These are phyloP conservation scores for Elanus axillaris DNA, from an alignment of 2,113 vertebrate genomes.

Conservation along the genomic window DNA sequence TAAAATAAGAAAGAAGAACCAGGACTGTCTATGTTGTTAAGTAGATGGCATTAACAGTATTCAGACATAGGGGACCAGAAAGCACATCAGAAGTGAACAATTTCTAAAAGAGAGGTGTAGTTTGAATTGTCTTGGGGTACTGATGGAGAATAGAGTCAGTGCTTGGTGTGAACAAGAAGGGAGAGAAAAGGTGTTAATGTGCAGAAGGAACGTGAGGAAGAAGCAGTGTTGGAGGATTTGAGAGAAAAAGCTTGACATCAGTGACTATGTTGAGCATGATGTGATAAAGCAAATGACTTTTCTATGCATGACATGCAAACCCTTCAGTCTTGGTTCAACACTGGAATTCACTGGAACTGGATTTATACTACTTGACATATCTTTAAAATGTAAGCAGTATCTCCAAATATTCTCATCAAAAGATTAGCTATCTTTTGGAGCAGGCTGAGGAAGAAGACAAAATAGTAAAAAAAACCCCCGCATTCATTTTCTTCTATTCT, in stretches of 20 bases:
- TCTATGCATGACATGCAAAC: background rate
- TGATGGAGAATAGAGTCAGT: background rate
- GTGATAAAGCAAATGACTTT: background rate
- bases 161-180: background rate
- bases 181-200: background rate
- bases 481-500: background rate
- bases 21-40: background rate
- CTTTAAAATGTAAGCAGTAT: background rate
- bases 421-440: background rate
- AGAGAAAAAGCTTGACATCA: background rate
- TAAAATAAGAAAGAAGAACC: background rate
- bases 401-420: background rate
- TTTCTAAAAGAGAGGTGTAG: background rate
- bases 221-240: background rate
- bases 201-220: background rate
- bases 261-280: background rate
- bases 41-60: background rate
- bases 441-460: background rate
- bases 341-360: background rate
- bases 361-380: background rate
- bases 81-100: background rate
- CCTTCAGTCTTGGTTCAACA: background rate
- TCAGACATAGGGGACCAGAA: background rate
- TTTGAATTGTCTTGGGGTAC: background rate
- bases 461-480: fast-evolving